phyloP scores from a whole-genome alignment of 2,797 vertebrate species.

The Sphaeramia orbicularis region DNA sequence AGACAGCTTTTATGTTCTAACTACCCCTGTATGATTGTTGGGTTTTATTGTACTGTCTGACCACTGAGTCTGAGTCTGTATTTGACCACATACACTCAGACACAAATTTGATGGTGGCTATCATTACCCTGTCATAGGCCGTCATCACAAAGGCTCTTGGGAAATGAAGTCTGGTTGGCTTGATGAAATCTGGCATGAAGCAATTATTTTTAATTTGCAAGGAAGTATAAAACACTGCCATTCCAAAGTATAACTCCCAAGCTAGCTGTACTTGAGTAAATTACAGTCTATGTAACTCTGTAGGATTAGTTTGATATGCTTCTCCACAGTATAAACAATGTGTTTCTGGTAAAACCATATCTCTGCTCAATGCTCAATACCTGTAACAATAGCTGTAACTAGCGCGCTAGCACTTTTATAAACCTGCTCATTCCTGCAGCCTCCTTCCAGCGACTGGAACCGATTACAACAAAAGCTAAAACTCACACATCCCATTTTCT shows the following conservation, averaged over 20 bases:
- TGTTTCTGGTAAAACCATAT: constrained; percentile 5
- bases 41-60: constrained; percentile 58
- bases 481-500: no score
- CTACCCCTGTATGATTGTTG: constrained; percentile 46
- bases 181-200: constrained; percentile 51
- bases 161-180: constrained; percentile 58
- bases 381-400: no score
- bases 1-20: constrained; percentile 37
- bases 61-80: constrained; percentile 55
- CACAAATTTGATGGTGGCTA: constrained; percentile 65
- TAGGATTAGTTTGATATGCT: constrained; percentile 30
- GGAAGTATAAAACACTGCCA: constrained; percentile 50
- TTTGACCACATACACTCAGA: constrained; percentile 60
- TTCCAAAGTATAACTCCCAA: constrained; percentile 63
- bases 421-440: no score
- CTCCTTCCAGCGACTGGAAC: no score
- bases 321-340: constrained; percentile 50
- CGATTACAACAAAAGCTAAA: no score
- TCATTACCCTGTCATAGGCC: constrained; percentile 67
- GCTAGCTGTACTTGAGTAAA: constrained; percentile 43
- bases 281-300: constrained; percentile 10
- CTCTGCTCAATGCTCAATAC: no score
- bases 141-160: constrained; percentile 54
- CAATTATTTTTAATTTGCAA: constrained; percentile 67
- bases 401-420: no score